Evolutionary conservation across 2,888 invertebrate species (phyloP).

Genomic region (Eretmocerus hayati): DNA sequence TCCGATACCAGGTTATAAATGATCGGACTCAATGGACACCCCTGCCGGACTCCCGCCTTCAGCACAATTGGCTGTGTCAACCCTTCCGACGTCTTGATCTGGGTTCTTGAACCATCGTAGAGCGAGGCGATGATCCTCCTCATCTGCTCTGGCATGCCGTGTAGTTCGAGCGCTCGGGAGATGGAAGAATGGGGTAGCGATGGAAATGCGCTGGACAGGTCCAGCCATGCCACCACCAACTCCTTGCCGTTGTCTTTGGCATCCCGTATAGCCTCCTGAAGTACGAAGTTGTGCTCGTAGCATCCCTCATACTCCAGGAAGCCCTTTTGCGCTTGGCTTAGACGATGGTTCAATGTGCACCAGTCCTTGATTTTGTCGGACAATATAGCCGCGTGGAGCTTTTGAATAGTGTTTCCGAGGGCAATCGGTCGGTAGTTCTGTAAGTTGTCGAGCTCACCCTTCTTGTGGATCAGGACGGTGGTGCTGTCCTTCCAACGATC

Average conservation of each 20-base stretch:
- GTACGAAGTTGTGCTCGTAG: conserved; percentile 37
- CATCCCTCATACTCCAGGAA: conserved; percentile 38
- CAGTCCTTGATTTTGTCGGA: conserved; percentile 1
- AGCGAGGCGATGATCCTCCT: conserved; percentile 19
- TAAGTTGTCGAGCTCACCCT: conserved; percentile 16
- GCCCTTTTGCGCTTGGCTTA: conserved; percentile 34
- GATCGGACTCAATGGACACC: conserved; percentile 35
- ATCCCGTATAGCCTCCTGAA: conserved; percentile 30
- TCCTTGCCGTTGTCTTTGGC: conserved; percentile 17
- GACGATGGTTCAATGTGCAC: not conserved
- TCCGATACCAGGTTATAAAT: conserved; percentile 38
- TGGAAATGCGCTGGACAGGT: conserved; percentile 41
- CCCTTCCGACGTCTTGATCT: conserved; percentile 18
- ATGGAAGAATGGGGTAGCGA: conserved; percentile 37
- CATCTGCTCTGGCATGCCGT: conserved; percentile 11
- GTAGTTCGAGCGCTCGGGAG: conserved; percentile 17
- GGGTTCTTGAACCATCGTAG: conserved; percentile 21
- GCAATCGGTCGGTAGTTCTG: conserved; percentile 35
- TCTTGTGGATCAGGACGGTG: conserved; percentile 24
- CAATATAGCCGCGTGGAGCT: conserved; percentile 14
- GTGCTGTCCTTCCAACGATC: conserved; percentile 15
- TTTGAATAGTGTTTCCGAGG: conserved; percentile 24
- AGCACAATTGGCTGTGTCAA: conserved; percentile 25
- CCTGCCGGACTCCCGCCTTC: conserved; percentile 34
- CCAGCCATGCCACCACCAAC: conserved; percentile 36